Evolutionary conservation across 2,797 vertebrate species (phyloP).

Genomic region (Betta splendens): DNA sequence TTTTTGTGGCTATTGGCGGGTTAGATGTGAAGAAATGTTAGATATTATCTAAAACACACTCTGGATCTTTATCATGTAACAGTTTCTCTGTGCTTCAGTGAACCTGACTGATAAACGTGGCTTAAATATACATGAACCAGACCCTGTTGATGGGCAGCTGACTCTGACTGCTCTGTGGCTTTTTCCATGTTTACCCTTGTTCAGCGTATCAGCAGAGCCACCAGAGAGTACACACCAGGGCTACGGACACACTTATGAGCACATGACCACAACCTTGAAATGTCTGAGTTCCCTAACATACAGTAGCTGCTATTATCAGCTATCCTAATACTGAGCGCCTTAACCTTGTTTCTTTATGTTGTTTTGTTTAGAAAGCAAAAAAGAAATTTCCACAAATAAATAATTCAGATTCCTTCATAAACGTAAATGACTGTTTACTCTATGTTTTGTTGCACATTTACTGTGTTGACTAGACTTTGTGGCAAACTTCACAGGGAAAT

Average conservation of each 20-base stretch:
- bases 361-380: too few species aligned
- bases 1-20: too few species aligned
- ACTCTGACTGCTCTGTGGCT: too few species aligned
- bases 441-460: not conserved
- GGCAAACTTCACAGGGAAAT: not conserved
- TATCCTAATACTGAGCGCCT: too few species aligned
- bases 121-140: too few species aligned
- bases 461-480: not conserved
- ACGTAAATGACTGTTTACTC: not conserved
- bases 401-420: not conserved
- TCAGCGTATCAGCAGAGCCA: too few species aligned
- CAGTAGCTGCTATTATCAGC: not conserved
- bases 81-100: not conserved
- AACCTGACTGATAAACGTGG: not conserved
- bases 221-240: not conserved
- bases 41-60: too few species aligned
- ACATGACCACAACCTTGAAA: not conserved
- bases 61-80: not conserved
- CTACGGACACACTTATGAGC: too few species aligned
- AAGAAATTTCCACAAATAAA: not conserved
- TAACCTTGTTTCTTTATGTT: not conserved
- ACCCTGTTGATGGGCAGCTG: too few species aligned
- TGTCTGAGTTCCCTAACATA: not conserved
- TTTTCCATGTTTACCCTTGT: too few species aligned
- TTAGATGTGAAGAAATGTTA: too few species aligned